Base-by-base conservation (phyloP, 1,140 invertebrate genomes). In the Condylostylus longicornis region DNA sequence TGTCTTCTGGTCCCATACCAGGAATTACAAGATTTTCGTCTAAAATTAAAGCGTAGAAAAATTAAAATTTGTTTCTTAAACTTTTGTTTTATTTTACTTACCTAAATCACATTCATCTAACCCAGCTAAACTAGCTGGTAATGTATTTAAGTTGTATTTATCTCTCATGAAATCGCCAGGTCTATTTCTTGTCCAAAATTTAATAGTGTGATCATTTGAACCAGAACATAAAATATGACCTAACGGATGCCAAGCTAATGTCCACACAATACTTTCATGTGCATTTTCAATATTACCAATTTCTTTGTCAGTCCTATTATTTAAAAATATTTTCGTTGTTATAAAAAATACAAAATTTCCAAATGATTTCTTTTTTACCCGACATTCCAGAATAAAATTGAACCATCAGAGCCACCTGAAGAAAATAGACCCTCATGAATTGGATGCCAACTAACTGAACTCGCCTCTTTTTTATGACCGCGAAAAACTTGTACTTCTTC, bases 251-350 rank as follows among this genome's bases (percentile, higher is more conserved):
- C 96, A 99, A 15, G 90, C 87, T 43, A 99, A 66, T 12, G 89
- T 88, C 95, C 95, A 98, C 1, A 99, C 90, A 54, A 97, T 97
- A 50, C 89, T 95, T 61, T 99, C 95, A 63, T 99, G 95, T 18
- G 94, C 95, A 53, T 91, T 82, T 65, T 98, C 94, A 52, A 99
- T 95, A 18, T 83, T 79, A 4, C 94, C 95, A 19, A 99, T 84
- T 72, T 98, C 95, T 64, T 97, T 95, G 51, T 97, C 91, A 43
- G 86, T 87, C 4, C 89, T 90, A 40, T 30, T 49, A 47, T 37
- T 34, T 32, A 18, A 30, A 44, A 33, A 41, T 30, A n/a, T 12
- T 14, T 28, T 18, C 4, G 19, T 17, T 13, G 3, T 10, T 21
- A 2, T 1, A 21, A 14, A 18, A 3, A 4, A 7, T 25, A 8